Evolutionary conservation across 2,888 invertebrate genomes (phyloP).

Genomic region (Patella caerulea): DNA sequence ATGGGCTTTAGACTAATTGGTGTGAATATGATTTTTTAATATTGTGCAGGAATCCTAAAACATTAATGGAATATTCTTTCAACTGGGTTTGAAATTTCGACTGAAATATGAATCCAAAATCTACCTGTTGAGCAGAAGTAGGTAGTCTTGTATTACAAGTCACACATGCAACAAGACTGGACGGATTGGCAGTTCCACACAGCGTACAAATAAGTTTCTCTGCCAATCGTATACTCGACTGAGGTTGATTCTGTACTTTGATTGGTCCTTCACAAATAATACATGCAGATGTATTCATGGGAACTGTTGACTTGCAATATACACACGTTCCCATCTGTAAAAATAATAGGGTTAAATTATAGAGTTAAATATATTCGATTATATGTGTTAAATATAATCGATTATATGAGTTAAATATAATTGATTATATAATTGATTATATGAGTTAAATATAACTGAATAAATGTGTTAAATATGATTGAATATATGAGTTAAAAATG

Average conservation of each 20-base stretch:
- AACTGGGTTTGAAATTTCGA: too few relatives aligned
- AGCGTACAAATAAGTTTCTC: constrained; percentile 52
- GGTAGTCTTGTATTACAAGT: constrained; percentile 56
- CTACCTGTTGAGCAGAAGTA: constrained; percentile 25
- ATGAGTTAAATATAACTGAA: too few relatives aligned
- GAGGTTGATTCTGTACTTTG: constrained; percentile 61
- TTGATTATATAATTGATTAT: too few relatives aligned
- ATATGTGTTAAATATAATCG: too few relatives aligned
- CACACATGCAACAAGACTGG: constrained; percentile 52
- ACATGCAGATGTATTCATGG: constrained; percentile 67
- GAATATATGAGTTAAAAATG: too few relatives aligned
- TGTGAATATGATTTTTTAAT: too few relatives aligned
- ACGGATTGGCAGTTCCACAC: constrained; percentile 64
- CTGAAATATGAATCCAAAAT: constrained; percentile 4
- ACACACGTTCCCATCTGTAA: constrained; percentile 69
- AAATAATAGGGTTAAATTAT: neutral
- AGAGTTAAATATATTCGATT: too few relatives aligned
- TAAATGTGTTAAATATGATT: too few relatives aligned
- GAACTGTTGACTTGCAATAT: constrained; percentile 68
- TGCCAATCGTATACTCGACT: constrained; percentile 47
- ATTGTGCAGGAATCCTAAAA: too few relatives aligned
- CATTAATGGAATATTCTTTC: too few relatives aligned
- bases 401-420: too few relatives aligned
- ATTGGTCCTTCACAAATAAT: constrained; percentile 70
- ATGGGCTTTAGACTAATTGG: too few relatives aligned